Base-by-base conservation (phyloP, 1,140 invertebrate genomes). In the Zaprionus ornatus region DNA sequence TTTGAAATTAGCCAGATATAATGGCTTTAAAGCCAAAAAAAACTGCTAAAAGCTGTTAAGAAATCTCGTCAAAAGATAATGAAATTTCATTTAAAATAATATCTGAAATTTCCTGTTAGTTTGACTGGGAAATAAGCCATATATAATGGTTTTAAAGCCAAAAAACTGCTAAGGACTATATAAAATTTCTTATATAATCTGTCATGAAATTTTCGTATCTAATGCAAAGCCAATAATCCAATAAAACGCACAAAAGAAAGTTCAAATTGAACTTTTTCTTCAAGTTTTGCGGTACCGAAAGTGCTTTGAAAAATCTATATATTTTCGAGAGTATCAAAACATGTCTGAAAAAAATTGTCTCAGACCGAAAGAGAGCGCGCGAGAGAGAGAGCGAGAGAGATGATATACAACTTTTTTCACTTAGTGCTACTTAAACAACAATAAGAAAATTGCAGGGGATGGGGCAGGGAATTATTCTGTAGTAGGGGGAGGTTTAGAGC, bases 341-440 rank as follows among this genome's bases (percentile, higher is more conserved):
- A 45, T 45, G 40, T 45, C 6, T 17, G 40, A 45, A 17, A 15
- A 45, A 45, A 45, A 45, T 17, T 29, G 32, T 17, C 56, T 10
- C 3, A 32, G 29, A 10, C 9, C 29, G 29, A 32, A 9, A 29
- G 27, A 9, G 27, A 10, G 27, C 9, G 25, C 0, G 4, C 4
- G 25, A 25, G 25, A 25, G 25, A 25, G 25, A 25, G 25, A 25
- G 3, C 4, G 25, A 25, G 0, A 4, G 25, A 32, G 29, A 32
- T 54, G 35, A 60, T 40, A 35, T n/a, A 80, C 77, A 77, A 77
- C 68, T 68, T 80, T 77, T 80, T 80, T 80, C 77, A 80, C 77
- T 80, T 80, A 80, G 68, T 74, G 62, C 63, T 59, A 54, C 62
- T 66, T 63, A 77, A 73, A 54, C 62, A 66, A 77, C 69, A 73